phyloP scores from a whole-genome alignment of 2,113 vertebrate genomes.

The Paramormyrops kingsleyae region DNA sequence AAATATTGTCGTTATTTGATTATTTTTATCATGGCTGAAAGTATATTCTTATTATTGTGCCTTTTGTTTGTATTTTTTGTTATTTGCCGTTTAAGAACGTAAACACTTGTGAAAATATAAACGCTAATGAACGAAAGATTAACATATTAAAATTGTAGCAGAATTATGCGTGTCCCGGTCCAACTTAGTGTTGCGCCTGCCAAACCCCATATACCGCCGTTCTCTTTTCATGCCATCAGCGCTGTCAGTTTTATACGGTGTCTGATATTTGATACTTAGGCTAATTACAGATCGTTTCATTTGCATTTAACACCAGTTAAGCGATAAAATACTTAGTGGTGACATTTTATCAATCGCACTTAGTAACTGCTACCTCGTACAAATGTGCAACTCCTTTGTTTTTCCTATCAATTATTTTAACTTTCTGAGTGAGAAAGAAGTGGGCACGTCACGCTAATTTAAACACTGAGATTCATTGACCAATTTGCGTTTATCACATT shows the following conservation, averaged over 20 bases:
- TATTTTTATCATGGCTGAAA: background rate
- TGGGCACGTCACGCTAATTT: slow-evolving; percentile 21
- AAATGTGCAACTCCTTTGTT: slow-evolving; percentile 17
- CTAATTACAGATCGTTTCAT: slow-evolving; percentile 21
- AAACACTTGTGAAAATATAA: background rate
- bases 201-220: background rate
- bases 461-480: slow-evolving; percentile 27
- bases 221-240: background rate
- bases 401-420: slow-evolving; percentile 11
- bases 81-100: background rate
- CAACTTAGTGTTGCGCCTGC: background rate
- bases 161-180: background rate
- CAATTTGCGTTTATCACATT: slow-evolving; percentile 17
- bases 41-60: background rate
- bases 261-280: slow-evolving; percentile 14
- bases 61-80: background rate
- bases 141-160: background rate
- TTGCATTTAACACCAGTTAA: slow-evolving; percentile 24
- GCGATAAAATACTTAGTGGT: slow-evolving; percentile 18
- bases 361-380: slow-evolving; percentile 17
- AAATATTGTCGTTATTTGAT: background rate
- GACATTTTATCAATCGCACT: slow-evolving; percentile 23
- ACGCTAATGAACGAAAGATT: background rate
- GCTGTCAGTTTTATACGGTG: background rate
- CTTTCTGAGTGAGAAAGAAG: slow-evolving; percentile 19